A percentile compares a stretch with the other conserved stretches of the same genome.
These are phyloP conservation scores for Escarpia spicata DNA, from an alignment of 2,888 invertebrate genomes.

Conservation along the genomic window DNA sequence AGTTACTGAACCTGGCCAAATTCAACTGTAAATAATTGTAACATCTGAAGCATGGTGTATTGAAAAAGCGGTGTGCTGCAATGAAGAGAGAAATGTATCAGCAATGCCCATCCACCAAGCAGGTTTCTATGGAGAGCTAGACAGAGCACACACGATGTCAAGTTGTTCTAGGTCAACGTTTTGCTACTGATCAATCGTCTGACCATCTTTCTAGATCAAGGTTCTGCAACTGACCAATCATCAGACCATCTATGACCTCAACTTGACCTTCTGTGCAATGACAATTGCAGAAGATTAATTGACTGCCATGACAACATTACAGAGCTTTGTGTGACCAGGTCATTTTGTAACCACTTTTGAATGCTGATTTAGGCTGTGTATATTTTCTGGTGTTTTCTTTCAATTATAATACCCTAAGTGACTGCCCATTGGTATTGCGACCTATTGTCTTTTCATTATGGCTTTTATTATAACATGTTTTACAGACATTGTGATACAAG, in stretches of 20 bases:
- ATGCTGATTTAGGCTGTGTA: too few relatives aligned
- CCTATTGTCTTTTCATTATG: too few relatives aligned
- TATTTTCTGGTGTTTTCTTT: too few relatives aligned
- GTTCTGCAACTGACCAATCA: neutral
- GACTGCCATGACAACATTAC: neutral
- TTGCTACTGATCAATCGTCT: neutral
- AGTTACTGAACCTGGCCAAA: neutral
- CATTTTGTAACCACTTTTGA: too few relatives aligned
- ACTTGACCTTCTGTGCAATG: neutral
- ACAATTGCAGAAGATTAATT: neutral
- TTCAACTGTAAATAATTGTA: neutral
- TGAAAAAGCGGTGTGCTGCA: neutral
- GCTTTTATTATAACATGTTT: too few relatives aligned
- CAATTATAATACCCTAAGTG: too few relatives aligned
- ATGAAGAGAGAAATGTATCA: neutral
- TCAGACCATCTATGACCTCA: neutral
- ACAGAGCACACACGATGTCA: too few relatives aligned
- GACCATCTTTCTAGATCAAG: neutral
- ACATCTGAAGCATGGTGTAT: neutral
- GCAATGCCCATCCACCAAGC: neutral
- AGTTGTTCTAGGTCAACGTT: neutral
- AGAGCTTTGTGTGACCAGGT: neutral
- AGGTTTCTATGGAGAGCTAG: neutral
- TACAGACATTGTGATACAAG: too few relatives aligned
- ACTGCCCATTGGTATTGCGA: too few relatives aligned